phyloP scores from a whole-genome alignment of 2,797 vertebrate species.

The Percopsis omiscomaycus region DNA sequence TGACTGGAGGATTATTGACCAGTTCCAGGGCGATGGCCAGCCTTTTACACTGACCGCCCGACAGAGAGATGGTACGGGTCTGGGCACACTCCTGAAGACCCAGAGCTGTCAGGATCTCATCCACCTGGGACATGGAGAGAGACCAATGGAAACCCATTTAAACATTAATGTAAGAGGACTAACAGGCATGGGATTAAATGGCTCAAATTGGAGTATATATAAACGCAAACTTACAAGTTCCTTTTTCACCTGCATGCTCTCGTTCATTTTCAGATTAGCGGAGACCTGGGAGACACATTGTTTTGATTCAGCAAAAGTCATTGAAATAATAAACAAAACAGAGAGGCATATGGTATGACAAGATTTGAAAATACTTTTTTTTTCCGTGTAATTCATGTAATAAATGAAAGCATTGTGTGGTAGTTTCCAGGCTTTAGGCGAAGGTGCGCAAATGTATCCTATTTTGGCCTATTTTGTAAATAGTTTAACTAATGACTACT shows the following conservation, averaged over 20 bases:
- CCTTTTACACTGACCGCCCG: conserved; percentile 93
- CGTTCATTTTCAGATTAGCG: conserved; percentile 92
- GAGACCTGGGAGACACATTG: conserved; percentile 81
- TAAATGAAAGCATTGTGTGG: no score
- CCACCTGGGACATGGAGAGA: conserved; percentile 78
- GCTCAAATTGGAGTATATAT: not conserved
- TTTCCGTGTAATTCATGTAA: no score
- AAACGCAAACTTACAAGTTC: conserved; percentile 85
- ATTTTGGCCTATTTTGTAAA: no score
- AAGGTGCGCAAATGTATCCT: no score
- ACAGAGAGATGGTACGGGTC: conserved; percentile 89
- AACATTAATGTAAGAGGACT: not conserved
- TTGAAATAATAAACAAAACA: no score
- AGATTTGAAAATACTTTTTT: no score
- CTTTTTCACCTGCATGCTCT: conserved; percentile 94
- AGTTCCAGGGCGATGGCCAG: conserved; percentile 95
- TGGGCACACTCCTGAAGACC: conserved; percentile 92
- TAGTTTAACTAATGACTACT: no score
- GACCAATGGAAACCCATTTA: not conserved
- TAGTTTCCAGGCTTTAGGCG: no score
- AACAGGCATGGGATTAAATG: not conserved
- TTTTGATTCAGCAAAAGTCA: not conserved
- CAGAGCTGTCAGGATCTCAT: conserved; percentile 95
- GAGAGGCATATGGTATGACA: no score
- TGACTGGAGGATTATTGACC: conserved; percentile 97